A percentile compares a stretch with the other conserved stretches of the same genome.
These are phyloP conservation scores for Nothocercus julius DNA, from an alignment of 2,113 vertebrate genomes.

Conservation along the genomic window DNA sequence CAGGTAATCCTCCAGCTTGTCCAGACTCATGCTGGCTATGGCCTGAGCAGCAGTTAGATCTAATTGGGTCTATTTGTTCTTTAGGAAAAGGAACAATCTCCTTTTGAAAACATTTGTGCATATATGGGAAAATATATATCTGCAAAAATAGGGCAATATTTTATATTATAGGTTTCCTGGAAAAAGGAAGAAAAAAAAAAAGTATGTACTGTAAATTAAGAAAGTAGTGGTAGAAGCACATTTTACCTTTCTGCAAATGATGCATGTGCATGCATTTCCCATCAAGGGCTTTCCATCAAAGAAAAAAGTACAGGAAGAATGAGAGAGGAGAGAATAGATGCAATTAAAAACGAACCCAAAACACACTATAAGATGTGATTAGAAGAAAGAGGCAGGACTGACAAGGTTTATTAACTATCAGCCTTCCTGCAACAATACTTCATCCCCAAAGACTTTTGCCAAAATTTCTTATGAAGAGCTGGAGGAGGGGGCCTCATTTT, in stretches of 20 bases:
- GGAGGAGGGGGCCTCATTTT: not conserved
- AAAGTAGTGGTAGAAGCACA: not conserved
- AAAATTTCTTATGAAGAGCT: slow-evolving; percentile 2
- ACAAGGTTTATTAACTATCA: slow-evolving; percentile 42
- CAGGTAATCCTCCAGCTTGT: not conserved
- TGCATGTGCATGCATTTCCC: not conserved
- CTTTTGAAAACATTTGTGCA: not conserved
- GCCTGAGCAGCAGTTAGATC: not conserved
- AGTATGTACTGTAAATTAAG: not conserved
- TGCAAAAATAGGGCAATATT: not conserved
- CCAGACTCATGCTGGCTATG: not conserved
- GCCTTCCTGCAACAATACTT: slow-evolving; percentile 25
- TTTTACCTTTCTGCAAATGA: slow-evolving; percentile 19
- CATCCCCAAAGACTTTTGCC: not conserved
- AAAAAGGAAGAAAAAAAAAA: not conserved
- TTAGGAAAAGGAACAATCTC: not conserved
- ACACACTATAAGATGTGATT: slow-evolving; percentile 14
- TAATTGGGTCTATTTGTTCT: not conserved
- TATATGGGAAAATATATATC: not conserved
- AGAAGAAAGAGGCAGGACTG: not conserved
- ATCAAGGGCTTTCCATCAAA: slow-evolving; percentile 18
- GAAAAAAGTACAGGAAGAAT: not conserved
- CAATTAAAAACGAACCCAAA: slow-evolving; percentile 38
- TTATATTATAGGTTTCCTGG: slow-evolving; percentile 2
- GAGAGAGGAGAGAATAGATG: not conserved